Evolutionary conservation across 37 sponge, comb jelly and placozoan genomes (phyloP), one percentile per base, ranked within the genome.

Genomic region (Spongilla lacustris): DNA sequence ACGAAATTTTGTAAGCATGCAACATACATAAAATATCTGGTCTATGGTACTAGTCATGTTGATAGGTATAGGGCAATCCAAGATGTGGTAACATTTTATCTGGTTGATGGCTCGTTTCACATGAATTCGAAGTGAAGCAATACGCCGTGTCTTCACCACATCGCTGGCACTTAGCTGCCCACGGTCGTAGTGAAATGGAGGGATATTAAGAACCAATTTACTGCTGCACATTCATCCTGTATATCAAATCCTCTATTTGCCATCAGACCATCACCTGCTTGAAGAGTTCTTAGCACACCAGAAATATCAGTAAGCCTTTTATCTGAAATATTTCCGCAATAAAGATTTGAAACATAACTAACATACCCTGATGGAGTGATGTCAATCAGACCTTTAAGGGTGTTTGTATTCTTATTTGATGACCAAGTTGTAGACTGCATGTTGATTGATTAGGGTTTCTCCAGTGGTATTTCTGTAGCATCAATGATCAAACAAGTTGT

Each of bases 71-170:
- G 77, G 13, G 58, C 92, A 34, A 68, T 88, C 85, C 75, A 88
- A 83, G 23, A 85, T 93, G 82, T 85, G 81, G 58, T 36, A 87
- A 34, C 81, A 85, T 74, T 91, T 91, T 4, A 91, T 71, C 77
- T 67, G 69, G 26, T 86, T 83, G 74, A 86, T 91, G 26, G 70
- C 74, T 41, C 91, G 38, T 30, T 91, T 87, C 23, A 91, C 85
- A 77, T 84, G 93, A 33, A 92, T 88, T 68, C 93, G 30, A 5
- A 92, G 68, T 27, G 88, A 88, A 25, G 88, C 82, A 25, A 92
- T 92, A 4, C 79, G 68, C 33, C 86, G 33, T 69, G 91, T 85
- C 36, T 77, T 78, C 2, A 85, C 36, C 22, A 85, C 48, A 32
- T 90, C 86, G 23, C 17, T 14, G 13, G 41, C 71, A 50, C 26